phyloP scores from a whole-genome alignment of 2,888 invertebrate species.

The Aleiodes testaceus region DNA sequence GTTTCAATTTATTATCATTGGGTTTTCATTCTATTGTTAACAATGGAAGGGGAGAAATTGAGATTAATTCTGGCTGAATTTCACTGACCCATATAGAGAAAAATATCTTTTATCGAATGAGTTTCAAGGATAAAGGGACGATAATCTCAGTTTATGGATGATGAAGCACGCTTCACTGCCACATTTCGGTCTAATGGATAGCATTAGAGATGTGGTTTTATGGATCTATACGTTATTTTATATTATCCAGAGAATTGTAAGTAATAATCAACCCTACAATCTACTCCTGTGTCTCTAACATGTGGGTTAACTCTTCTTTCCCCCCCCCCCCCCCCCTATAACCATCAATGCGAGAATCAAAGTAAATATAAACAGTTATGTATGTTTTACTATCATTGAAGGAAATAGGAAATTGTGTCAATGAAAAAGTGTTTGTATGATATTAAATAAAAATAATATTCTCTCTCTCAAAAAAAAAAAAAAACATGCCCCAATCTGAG shows the following conservation, averaged over 20 bases:
- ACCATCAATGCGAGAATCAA: too few relatives aligned
- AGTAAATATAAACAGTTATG: too few relatives aligned
- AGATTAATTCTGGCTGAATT: not conserved
- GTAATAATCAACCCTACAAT: not conserved
- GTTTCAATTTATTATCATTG: conserved; percentile 22
- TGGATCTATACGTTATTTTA: not conserved
- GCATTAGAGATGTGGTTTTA: conserved; percentile 16
- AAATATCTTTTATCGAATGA: conserved; percentile 26
- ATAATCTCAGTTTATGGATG: conserved; percentile 45
- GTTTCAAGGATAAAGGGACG: conserved; percentile 43
- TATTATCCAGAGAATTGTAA: not conserved
- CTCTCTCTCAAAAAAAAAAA: not conserved
- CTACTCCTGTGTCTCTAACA: too few relatives aligned
- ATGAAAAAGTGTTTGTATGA: not conserved
- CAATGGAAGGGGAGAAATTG: too few relatives aligned
- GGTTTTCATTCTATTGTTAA: too few relatives aligned
- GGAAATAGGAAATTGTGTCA: not conserved
- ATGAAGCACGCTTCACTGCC: conserved; percentile 6
- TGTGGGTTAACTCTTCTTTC: too few relatives aligned
- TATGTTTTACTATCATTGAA: too few relatives aligned
- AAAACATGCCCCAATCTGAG: conserved; percentile 41
- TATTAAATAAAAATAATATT: not conserved
- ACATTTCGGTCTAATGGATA: conserved; percentile 35
- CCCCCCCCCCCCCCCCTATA: too few relatives aligned
- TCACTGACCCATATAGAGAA: not conserved